phyloP scores from a whole-genome alignment of 2,113 vertebrate species.

The Alligator sinensis region DNA sequence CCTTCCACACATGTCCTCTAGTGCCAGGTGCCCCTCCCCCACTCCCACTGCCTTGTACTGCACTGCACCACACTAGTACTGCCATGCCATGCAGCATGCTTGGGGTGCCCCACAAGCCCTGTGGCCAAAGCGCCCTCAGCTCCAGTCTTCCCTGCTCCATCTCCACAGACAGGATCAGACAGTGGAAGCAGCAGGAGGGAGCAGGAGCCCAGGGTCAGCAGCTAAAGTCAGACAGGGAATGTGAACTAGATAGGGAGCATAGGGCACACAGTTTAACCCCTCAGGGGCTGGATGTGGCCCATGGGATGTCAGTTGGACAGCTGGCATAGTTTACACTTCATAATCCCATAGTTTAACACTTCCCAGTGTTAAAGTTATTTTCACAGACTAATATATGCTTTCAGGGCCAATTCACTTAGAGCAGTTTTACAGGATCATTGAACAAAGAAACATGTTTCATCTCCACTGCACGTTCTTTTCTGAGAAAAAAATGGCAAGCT shows the following conservation, averaged over 20 bases:
- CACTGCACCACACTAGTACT: too few relatives aligned
- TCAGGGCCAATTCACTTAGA: not conserved
- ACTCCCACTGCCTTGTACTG: too few relatives aligned
- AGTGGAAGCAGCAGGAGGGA: too few relatives aligned
- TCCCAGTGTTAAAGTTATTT: not conserved
- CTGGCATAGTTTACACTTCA: not conserved
- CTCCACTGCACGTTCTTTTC: conserved; percentile 20
- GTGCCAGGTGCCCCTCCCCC: too few relatives aligned
- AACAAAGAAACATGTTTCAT: conserved; percentile 18
- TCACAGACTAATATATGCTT: not conserved
- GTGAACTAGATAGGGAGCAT: not conserved
- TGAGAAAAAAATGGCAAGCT: conserved; percentile 20
- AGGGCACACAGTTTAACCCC: not conserved
- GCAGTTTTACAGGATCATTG: conserved; percentile 4
- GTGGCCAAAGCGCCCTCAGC: too few relatives aligned
- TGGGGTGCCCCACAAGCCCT: too few relatives aligned
- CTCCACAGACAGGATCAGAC: too few relatives aligned
- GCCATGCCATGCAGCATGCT: too few relatives aligned
- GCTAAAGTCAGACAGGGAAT: too few relatives aligned
- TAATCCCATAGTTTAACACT: not conserved
- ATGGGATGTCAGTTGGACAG: too few relatives aligned
- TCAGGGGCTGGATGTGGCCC: not conserved
- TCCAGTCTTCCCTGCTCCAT: too few relatives aligned
- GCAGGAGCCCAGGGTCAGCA: too few relatives aligned
- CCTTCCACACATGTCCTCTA: not conserved